A percentile compares a stretch with the other conserved stretches of the same genome.
Evolutionary conservation across 2,113 vertebrate species (phyloP).

Genomic region (Phasianus colchicus): DNA sequence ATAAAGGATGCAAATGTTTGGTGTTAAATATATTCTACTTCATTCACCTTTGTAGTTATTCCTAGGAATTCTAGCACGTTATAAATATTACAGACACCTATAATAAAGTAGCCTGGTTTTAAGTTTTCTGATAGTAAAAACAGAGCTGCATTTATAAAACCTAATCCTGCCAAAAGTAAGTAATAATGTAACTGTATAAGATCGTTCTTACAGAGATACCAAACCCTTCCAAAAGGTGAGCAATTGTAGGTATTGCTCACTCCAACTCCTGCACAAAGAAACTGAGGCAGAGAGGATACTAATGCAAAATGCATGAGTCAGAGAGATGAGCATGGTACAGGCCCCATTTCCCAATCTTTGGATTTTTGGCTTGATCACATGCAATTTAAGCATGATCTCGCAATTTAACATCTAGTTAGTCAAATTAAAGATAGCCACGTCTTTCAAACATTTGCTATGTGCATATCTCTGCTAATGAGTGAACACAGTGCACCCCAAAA

Average conservation of each 20-base stretch:
- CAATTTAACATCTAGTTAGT: background rate
- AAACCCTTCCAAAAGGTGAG: background rate
- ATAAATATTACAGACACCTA: background rate
- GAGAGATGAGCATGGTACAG: background rate
- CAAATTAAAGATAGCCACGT: background rate
- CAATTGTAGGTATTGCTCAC: background rate
- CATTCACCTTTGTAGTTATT: background rate
- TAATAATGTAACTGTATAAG: accelerated
- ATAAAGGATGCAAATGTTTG: conserved; percentile 46
- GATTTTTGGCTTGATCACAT: background rate
- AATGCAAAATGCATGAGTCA: background rate
- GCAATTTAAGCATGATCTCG: background rate
- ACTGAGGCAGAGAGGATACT: background rate
- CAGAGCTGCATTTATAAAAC: background rate
- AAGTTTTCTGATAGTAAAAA: background rate
- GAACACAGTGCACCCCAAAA: background rate
- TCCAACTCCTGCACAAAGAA: background rate
- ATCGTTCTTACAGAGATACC: background rate
- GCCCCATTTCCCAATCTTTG: background rate
- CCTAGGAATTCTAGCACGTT: background rate
- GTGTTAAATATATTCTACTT: background rate
- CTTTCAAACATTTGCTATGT: background rate
- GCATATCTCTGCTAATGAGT: background rate
- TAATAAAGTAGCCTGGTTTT: background rate
- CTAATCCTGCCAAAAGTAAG: background rate